Conservation (phyloP, 2,113 vertebrate genomes). For the Emydura subglobosa region DNA sequence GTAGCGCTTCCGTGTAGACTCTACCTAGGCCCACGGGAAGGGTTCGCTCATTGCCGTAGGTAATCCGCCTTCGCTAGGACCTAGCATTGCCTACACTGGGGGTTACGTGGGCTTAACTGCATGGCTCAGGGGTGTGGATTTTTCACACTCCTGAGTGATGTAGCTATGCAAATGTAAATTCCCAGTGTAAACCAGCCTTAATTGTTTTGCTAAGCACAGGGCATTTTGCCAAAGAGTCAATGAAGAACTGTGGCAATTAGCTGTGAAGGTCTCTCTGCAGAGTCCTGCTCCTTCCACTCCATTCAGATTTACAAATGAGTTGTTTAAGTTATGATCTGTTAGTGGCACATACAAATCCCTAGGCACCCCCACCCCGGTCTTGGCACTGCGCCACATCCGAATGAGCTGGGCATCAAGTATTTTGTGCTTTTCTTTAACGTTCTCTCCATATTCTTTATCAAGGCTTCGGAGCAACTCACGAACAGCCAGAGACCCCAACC, state of each 20-base stretch:
- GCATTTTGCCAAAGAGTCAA: slow-evolving; percentile 37
- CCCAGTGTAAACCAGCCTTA: not conserved
- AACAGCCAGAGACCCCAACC: not conserved
- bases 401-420: rapidly evolving
- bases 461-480: not conserved
- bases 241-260: slow-evolving; percentile 51
- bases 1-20: not conserved
- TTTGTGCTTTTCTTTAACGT: rapidly evolving
- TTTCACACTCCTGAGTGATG: not conserved
- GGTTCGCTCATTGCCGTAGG: not conserved
- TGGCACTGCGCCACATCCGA: not conserved
- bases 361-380: rapidly evolving
- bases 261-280: slow-evolving; percentile 23
- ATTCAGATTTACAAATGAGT: not conserved
- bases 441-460: not conserved
- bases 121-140: not conserved
- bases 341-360: not conserved
- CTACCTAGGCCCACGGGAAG: not conserved
- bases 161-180: not conserved
- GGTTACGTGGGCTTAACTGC: not conserved
- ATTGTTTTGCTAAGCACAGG: slow-evolving; percentile 51
- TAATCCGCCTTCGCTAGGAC: not conserved
- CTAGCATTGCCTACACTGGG: not conserved
- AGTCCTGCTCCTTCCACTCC: not conserved
- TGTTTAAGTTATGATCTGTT: not conserved